These are phyloP conservation scores for Nesoenas mayeri DNA, from an alignment of 2,113 vertebrate genomes.

Conservation along the genomic window DNA sequence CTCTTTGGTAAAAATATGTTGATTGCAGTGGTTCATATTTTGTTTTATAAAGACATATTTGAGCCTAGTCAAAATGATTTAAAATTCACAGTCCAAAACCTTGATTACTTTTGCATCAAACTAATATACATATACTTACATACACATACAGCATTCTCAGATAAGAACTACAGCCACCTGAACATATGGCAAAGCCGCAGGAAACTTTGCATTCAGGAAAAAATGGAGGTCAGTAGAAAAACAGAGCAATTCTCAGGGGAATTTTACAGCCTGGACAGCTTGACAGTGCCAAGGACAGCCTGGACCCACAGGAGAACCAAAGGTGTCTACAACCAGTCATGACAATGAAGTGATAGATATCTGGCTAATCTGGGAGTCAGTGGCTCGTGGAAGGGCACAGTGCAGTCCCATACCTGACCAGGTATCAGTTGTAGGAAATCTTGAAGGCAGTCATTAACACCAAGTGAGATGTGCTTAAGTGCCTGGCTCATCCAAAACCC, in stretches of 20 bases:
- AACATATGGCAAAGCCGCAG: conserved; percentile 16
- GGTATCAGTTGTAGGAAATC: not conserved
- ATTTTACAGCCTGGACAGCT: not conserved
- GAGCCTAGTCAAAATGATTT: no score
- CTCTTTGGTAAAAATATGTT: no score
- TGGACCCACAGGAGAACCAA: not conserved
- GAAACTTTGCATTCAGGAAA: not conserved
- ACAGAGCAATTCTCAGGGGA: not conserved
- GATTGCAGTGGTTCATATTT: no score
- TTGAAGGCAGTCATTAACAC: not conserved
- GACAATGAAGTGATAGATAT: not conserved
- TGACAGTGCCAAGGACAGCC: not conserved
- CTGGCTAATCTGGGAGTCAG: not conserved
- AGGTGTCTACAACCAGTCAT: not conserved
- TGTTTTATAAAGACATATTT: no score
- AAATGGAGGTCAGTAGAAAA: not conserved
- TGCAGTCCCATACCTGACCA: not conserved
- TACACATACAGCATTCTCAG: not conserved
- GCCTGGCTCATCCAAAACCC: not conserved
- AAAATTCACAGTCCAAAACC: no score
- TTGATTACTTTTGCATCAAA: no score
- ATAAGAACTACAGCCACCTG: not conserved
- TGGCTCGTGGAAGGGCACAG: not conserved
- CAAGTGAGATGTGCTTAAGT: not conserved
- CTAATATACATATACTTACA: not conserved